These are phyloP conservation scores for Pseudomyrmex gracilis DNA, from an alignment of 1,140 invertebrate species.

Conservation along the genomic window DNA sequence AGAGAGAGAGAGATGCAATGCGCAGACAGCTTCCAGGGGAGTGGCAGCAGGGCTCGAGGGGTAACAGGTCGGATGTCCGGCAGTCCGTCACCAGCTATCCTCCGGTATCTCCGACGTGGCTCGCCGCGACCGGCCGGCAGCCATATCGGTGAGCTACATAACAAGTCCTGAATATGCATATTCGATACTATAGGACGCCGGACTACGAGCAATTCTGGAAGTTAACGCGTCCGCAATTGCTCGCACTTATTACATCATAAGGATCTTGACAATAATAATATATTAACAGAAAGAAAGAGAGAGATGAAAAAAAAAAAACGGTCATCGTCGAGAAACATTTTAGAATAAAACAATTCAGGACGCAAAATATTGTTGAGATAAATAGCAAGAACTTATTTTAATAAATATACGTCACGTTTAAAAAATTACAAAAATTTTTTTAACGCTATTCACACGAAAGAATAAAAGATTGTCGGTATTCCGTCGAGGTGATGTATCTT, in stretches of 20 bases:
- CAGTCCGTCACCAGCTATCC: slow-evolving; percentile 83
- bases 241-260: slow-evolving; percentile 4
- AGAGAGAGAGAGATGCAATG: slow-evolving; percentile 36
- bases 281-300: no score
- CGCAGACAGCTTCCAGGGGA: slow-evolving; percentile 40
- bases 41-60: slow-evolving; percentile 62
- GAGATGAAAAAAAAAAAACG: no score
- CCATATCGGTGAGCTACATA: slow-evolving; percentile 77
- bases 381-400: not conserved
- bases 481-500: slow-evolving; percentile 9
- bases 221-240: not conserved
- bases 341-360: not conserved
- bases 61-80: slow-evolving; percentile 85
- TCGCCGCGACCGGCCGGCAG: slow-evolving; percentile 70
- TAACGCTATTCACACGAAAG: slow-evolving; percentile 13
- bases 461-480: slow-evolving; percentile 8
- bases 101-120: slow-evolving; percentile 78
- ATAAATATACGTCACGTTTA: no score
- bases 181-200: slow-evolving; percentile 50
- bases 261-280: not conserved
- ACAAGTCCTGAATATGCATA: slow-evolving; percentile 84
- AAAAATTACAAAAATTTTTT: slow-evolving; percentile 20
- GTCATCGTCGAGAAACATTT: not conserved
- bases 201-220: not conserved
- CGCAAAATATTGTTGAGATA: no score